phyloP scores from a whole-genome alignment of 2,113 vertebrate species.

The Choloepus hoffmanni region DNA sequence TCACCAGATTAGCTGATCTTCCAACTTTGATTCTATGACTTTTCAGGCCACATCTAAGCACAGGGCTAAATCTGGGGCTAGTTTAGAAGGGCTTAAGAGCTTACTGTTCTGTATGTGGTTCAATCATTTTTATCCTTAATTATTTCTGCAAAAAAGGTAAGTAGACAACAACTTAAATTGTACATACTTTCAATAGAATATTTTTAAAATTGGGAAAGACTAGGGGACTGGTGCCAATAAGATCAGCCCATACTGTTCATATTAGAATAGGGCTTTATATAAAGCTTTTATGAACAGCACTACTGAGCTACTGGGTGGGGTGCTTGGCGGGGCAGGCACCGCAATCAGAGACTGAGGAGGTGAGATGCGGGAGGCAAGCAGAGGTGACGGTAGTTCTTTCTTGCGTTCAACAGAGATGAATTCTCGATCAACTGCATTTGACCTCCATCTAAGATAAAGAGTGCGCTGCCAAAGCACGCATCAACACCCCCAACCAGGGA shows the following conservation, averaged over 20 bases:
- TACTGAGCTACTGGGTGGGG: neutral
- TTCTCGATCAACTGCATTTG: neutral
- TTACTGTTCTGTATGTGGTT: constrained; percentile 52
- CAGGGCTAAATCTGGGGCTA: constrained; percentile 42
- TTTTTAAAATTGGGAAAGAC: constrained; percentile 55
- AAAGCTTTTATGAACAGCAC: neutral
- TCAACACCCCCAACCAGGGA: neutral
- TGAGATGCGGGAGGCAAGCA: neutral
- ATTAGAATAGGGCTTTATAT: neutral
- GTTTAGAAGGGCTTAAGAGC: constrained; percentile 63
- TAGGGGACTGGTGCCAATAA: neutral
- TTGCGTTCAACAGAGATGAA: neutral
- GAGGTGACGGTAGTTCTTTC: neutral
- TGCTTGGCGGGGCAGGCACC: neutral
- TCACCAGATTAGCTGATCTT: constrained; percentile 37
- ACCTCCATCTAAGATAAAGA: neutral
- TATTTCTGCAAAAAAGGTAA: constrained; percentile 67
- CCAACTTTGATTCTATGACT: constrained; percentile 37
- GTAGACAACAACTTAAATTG: neutral
- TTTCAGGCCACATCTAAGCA: constrained; percentile 22
- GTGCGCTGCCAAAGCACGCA: neutral
- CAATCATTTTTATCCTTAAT: constrained; percentile 63
- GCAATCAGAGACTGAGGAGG: neutral
- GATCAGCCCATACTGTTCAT: neutral
- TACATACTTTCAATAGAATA: constrained; percentile 32